Evolutionary conservation across 2,797 vertebrate species (phyloP).

Genomic region (Periophthalmus magnuspinnatus): DNA sequence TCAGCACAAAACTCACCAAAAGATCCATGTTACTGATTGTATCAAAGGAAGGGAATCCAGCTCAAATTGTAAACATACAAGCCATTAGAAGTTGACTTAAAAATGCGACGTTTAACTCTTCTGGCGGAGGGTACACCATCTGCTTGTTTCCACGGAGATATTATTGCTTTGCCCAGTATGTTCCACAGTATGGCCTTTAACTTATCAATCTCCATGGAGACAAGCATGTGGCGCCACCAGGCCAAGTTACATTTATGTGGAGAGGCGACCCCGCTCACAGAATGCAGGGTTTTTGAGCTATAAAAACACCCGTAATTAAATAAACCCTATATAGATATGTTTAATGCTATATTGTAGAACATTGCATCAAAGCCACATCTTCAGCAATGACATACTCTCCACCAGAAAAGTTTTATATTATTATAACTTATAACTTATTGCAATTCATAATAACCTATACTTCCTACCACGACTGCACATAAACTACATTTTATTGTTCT

Average conservation of each 20-base stretch:
- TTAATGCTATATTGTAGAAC: not conserved
- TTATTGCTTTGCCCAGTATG: too few relatives aligned
- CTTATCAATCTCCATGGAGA: too few relatives aligned
- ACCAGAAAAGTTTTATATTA: too few relatives aligned
- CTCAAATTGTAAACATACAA: not conserved
- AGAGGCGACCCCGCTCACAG: not conserved
- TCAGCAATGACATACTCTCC: too few relatives aligned
- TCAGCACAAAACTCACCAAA: not conserved
- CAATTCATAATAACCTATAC: too few relatives aligned
- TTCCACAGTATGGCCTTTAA: too few relatives aligned
- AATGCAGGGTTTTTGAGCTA: not conserved
- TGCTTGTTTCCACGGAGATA: not conserved
- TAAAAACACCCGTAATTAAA: not conserved
- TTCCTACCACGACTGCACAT: too few relatives aligned
- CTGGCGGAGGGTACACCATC: too few relatives aligned
- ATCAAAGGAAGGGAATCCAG: not conserved
- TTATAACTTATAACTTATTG: too few relatives aligned
- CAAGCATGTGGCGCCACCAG: not conserved
- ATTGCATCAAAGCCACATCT: not conserved
- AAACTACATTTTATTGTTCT: too few relatives aligned
- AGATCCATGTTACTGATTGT: too few relatives aligned
- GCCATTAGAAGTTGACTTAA: not conserved
- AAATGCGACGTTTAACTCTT: not conserved
- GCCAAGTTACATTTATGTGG: not conserved
- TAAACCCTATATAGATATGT: not conserved